phyloP scores from a whole-genome alignment of 2,888 invertebrate species.

The Eupithecia subfuscata region DNA sequence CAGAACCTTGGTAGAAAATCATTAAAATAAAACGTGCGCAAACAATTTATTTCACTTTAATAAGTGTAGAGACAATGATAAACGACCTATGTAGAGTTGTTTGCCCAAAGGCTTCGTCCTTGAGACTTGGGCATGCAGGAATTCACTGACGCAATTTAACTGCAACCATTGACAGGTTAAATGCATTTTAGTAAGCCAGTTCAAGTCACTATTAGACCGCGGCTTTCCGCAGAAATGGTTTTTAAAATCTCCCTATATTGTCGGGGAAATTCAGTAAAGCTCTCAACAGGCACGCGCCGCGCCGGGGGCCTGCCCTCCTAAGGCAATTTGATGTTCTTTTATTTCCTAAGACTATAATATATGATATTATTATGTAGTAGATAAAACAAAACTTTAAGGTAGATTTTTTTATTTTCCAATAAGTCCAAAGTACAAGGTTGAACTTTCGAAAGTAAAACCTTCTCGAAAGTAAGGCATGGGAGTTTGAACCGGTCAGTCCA shows the following conservation, averaged over 20 bases:
- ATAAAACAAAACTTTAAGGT: neutral
- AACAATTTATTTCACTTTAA: neutral
- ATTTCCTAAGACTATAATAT: neutral
- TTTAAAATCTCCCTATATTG: neutral
- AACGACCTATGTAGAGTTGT: constrained; percentile 24
- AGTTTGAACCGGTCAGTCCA: neutral
- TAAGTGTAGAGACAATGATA: constrained; percentile 14
- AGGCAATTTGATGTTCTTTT: neutral
- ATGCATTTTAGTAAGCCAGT: neutral
- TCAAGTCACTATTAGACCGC: neutral
- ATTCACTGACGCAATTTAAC: constrained; percentile 40
- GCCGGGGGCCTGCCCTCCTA: neutral
- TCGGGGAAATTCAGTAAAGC: neutral
- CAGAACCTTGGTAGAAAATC: neutral
- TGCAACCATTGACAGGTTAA: constrained; percentile 26
- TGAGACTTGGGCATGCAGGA: constrained; percentile 37
- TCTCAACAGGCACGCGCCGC: neutral
- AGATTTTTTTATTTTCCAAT: constrained; percentile 2
- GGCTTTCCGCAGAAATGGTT: neutral
- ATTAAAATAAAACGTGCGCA: neutral
- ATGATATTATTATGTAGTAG: no score
- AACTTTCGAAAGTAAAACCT: constrained; percentile 22
- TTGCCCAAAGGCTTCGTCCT: constrained; percentile 40
- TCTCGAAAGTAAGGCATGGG: constrained; percentile 10
- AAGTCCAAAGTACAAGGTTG: constrained; percentile 16